A percentile compares a stretch with the other conserved stretches of the same genome.
Evolutionary conservation across 2,888 invertebrate species (phyloP).

Genomic region (Tachina lurida): DNA sequence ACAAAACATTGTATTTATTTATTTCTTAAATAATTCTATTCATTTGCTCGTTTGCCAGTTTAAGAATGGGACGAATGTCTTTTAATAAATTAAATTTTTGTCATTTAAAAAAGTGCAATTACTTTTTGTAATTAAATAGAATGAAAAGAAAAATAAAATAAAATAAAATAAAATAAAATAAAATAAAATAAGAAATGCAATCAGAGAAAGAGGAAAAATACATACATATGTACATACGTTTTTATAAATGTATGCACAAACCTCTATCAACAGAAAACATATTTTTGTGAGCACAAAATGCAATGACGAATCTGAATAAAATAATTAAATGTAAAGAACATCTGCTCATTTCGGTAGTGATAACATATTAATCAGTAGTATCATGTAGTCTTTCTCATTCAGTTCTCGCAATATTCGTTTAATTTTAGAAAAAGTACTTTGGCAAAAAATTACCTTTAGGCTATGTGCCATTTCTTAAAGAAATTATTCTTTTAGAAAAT

Average conservation of each 20-base stretch:
- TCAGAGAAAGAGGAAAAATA: not conserved
- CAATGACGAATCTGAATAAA: not conserved
- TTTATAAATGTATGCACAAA: not conserved
- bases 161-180: too few relatives aligned
- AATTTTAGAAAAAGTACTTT: too few relatives aligned
- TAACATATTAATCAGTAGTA: not conserved
- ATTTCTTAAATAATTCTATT: conserved; percentile 11
- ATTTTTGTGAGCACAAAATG: not conserved
- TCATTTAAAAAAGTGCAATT: conserved; percentile 14
- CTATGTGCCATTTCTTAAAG: too few relatives aligned
- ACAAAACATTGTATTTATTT: not conserved
- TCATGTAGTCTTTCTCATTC: not conserved
- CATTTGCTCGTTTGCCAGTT: not conserved
- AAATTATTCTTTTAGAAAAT: too few relatives aligned
- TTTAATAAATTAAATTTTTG: conserved; percentile 31
- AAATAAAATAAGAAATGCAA: not conserved
- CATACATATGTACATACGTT: too few relatives aligned
- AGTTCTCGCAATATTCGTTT: too few relatives aligned
- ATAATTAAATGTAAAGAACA: conserved; percentile 15
- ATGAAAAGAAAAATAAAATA: not conserved
- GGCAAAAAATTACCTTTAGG: too few relatives aligned
- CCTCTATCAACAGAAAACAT: conserved; percentile 8
- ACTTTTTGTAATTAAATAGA: conserved; percentile 40
- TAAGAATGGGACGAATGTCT: conserved; percentile 15
- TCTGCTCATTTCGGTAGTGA: not conserved